Percentiles rank a stretch among this genome's conserved stretches.
Evolutionary conservation across 2,113 vertebrate species (phyloP).

Genomic region (Macquaria ambigua): DNA sequence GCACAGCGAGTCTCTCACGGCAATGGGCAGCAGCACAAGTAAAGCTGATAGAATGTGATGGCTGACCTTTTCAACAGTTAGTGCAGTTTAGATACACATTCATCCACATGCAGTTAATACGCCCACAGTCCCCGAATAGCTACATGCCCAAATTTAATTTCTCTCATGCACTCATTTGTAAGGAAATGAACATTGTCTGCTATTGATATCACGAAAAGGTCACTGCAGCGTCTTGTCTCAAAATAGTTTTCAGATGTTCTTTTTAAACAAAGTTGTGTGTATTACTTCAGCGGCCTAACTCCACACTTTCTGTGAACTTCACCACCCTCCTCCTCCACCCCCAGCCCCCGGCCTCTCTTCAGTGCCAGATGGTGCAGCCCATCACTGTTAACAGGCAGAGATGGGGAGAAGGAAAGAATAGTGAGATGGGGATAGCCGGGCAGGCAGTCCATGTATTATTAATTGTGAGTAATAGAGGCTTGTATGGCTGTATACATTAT

Average conservation of each 20-base stretch:
- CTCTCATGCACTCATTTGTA: conserved; percentile 48
- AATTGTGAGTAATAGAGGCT: conserved; percentile 78
- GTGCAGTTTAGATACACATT: conserved; percentile 57
- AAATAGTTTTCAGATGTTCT: conserved; percentile 45
- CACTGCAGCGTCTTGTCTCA: conserved; percentile 13
- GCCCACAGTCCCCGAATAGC: conserved; percentile 59
- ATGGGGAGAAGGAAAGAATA: conserved; percentile 54
- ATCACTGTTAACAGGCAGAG: conserved; percentile 66
- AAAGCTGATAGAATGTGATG: conserved; percentile 70
- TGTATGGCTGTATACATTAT: conserved; percentile 78
- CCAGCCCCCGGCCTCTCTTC: conserved; percentile 22
- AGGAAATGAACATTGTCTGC: conserved; percentile 47
- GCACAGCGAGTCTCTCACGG: conserved; percentile 25
- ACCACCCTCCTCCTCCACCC: not conserved
- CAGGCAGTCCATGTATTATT: conserved; percentile 76
- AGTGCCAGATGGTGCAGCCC: conserved; percentile 62
- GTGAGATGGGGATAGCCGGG: conserved; percentile 58
- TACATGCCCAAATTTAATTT: conserved; percentile 54
- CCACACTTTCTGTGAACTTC: conserved; percentile 54
- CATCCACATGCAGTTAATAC: conserved; percentile 52
- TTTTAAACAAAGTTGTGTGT: conserved; percentile 41
- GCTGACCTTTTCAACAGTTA: conserved; percentile 74
- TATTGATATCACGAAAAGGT: conserved; percentile 65
- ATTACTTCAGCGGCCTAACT: conserved; percentile 16
- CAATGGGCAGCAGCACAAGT: conserved; percentile 42